Base-by-base conservation (phyloP, 2,113 vertebrate genomes). In the Paralichthys olivaceus region DNA sequence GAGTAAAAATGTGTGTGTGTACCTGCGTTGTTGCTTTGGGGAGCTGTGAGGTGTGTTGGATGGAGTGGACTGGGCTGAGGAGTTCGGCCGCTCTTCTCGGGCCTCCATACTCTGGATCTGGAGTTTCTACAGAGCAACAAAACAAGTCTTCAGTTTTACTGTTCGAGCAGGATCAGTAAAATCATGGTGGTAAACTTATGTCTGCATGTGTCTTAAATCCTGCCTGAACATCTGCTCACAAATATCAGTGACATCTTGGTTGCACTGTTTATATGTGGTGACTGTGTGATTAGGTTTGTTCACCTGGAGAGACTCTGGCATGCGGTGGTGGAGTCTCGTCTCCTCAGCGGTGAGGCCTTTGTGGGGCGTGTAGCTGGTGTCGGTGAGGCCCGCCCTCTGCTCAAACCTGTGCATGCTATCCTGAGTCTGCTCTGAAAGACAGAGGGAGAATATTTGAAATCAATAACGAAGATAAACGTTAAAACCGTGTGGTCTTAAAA, bases 331-430 rank as follows among this genome's bases (percentile, higher is more conserved):
- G 84, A 96, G 96, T 80, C 96, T 95, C 5, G 95, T 96, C 91
- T 99, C 98, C 91, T 99, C 98, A 0, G 97, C 95, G 8, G 94
- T 96, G 29, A 99, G 96, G 73, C 98, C 98, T 90, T 97, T 98
- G 93, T 99, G 97, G 13, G 97, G 98, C 0, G 96, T 98, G 93
- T 99, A 99, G 80, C 96, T 95, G 40, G 95, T 93, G 73, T 97
- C 97, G 4, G 93, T 95, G 76, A 99, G 94, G 13, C 98, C 98
- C 23, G 95, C 97, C 81, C 94, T 95, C 87, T 97, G 96, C 89
- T 98, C 96, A 71, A 99, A 99, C 75, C 92, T 96, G 25, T 96
- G 96, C 79, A 99, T 95, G 80, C 94, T 98, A 61, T 99, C 98
- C 69, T 98, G 97, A 63, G 96, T 97, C 90, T 99, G 96, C 84